Conservation (phyloP, 2,797 vertebrate species). For the Discoglossus pictus region DNA sequence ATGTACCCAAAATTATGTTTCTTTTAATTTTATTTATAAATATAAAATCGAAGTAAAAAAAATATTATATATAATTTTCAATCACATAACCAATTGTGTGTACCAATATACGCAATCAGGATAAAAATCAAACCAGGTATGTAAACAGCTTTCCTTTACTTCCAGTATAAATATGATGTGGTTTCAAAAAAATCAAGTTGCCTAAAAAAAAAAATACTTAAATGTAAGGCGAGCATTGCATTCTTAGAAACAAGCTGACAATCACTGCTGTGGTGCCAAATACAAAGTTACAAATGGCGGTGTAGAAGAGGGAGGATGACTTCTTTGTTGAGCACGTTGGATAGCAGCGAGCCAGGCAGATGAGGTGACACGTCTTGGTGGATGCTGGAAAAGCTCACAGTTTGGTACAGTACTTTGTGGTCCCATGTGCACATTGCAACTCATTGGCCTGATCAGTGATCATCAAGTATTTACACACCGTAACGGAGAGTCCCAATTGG, state of each 20-base stretch:
- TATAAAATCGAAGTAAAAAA: no score
- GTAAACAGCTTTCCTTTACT: constrained; percentile 65
- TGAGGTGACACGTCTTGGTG: neutral
- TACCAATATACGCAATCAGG: no score
- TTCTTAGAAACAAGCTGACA: neutral
- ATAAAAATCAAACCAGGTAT: neutral
- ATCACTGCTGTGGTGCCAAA: neutral
- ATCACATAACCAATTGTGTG: no score
- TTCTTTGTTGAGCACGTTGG: neutral
- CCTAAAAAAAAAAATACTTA: neutral
- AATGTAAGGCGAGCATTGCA: neutral
- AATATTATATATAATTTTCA: no score
- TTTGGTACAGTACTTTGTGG: constrained; percentile 8
- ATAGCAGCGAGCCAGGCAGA: neutral
- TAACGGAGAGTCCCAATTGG: neutral
- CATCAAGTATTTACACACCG: neutral
- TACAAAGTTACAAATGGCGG: no score
- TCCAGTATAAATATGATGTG: constrained; percentile 77
- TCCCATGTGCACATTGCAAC: neutral
- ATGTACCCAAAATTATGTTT: no score
- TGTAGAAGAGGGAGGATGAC: no score
- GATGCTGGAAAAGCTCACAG: neutral
- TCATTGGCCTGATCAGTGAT: neutral
- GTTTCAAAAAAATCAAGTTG: constrained; percentile 67
- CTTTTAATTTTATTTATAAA: no score